Conservation (phyloP, 2,888 invertebrate genomes). For the Drosophila diplacantha region DNA sequence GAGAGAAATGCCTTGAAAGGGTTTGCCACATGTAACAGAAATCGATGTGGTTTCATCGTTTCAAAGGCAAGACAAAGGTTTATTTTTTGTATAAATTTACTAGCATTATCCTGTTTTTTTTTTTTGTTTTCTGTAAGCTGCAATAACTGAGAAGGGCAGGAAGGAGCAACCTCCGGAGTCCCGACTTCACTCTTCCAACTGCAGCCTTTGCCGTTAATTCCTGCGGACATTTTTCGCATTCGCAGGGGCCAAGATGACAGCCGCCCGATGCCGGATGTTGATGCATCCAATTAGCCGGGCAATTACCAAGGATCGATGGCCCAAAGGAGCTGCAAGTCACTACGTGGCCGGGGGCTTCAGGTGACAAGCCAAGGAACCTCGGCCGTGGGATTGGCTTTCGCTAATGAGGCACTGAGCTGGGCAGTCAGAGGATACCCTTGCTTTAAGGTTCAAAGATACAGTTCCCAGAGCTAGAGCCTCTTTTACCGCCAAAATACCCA, state of each 20-base stretch:
- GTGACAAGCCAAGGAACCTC: neutral
- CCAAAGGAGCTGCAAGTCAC: conserved; percentile 29
- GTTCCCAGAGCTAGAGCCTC: no score
- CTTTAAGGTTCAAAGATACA: no score
- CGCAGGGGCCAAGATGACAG: conserved; percentile 15
- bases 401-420: conserved; percentile 52
- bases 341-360: neutral
- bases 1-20: neutral
- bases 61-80: no score
- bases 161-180: no score
- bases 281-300: conserved; percentile 62
- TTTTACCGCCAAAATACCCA: no score
- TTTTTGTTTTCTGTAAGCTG: no score
- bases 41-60: no score
- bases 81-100: neutral
- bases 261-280: conserved; percentile 37
- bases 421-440: no score
- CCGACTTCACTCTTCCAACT: neutral
- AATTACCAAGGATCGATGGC: conserved; percentile 46
- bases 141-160: no score
- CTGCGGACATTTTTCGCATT: conserved; percentile 27
- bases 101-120: neutral
- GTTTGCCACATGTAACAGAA: no score
- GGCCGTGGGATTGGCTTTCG: conserved; percentile 13
- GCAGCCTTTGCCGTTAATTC: conserved; percentile 10